A percentile compares a stretch with the other conserved stretches of the same genome.
Evolutionary conservation across 53 echinoderm and acorn worm species (phyloP).

Genomic region (Zoroaster sp.): DNA sequence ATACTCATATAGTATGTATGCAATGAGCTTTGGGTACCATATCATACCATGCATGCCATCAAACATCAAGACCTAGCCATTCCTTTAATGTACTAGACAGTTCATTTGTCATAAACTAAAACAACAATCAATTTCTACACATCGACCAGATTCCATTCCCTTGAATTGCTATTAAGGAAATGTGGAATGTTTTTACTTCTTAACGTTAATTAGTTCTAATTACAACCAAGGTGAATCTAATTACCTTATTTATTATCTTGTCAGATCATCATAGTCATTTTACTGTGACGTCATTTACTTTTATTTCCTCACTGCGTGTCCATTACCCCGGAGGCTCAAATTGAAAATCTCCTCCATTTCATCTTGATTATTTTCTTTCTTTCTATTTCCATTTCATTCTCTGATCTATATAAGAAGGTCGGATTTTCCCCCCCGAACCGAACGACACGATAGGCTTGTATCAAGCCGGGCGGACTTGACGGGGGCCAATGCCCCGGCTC

Average conservation of each 20-base stretch:
- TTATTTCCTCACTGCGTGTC: background rate
- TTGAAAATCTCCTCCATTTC: background rate
- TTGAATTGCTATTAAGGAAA: background rate
- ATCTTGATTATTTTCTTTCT: background rate
- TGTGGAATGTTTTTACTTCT: background rate
- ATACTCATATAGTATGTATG: no score
- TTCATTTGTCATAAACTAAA: background rate
- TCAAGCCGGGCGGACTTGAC: background rate
- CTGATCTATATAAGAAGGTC: background rate
- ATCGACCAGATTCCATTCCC: background rate
- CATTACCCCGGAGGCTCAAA: background rate
- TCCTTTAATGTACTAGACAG: no score
- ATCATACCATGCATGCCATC: no score
- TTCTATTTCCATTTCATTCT: background rate
- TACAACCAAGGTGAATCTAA: slow-evolving; percentile 3
- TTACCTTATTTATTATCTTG: background rate
- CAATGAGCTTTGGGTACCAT: no score
- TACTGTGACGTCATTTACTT: background rate
- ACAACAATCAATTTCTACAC: background rate
- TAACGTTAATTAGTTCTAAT: background rate
- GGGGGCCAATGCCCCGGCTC: slow-evolving; percentile 38
- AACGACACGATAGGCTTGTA: slow-evolving; percentile 4
- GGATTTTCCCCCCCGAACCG: background rate
- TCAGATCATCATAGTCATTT: background rate
- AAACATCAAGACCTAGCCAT: no score